phyloP scores from a whole-genome alignment of 2,797 vertebrate genomes.

The Hydrophis major region DNA sequence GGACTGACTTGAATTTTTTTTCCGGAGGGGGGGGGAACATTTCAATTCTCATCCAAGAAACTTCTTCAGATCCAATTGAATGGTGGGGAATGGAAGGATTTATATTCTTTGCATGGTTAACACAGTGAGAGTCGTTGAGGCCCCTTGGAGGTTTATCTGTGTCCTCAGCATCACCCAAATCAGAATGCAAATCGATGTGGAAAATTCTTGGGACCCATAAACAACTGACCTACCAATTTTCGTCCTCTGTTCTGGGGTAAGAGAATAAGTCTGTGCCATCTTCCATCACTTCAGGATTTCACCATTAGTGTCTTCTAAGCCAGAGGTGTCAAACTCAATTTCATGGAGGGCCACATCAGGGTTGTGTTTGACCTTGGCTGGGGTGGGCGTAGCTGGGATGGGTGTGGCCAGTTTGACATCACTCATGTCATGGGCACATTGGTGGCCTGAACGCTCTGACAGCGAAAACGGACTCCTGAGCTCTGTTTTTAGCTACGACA shows the following conservation, averaged over 20 bases:
- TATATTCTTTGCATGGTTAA: neutral
- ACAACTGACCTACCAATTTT: neutral
- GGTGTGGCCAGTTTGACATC: no score
- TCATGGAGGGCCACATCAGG: no score
- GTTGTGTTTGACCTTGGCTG: no score
- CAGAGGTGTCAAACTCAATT: no score
- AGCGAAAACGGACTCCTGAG: no score
- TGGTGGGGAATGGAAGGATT: neutral
- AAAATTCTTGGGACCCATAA: neutral
- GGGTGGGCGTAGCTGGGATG: no score
- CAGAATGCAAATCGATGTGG: neutral
- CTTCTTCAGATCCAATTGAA: neutral
- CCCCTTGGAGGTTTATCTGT: neutral
- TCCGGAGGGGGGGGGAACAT: no score
- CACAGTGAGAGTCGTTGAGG: neutral
- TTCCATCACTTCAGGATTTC: neutral
- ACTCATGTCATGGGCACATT: no score
- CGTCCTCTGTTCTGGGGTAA: neutral
- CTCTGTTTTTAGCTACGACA: no score
- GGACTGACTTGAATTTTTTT: neutral
- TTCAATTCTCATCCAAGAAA: neutral
- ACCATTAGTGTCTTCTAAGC: neutral
- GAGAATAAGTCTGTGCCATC: neutral
- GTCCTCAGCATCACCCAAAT: neutral
- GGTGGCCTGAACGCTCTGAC: no score